These are phyloP conservation scores for Drosophila aldrichi DNA, from an alignment of 2,888 invertebrate species.

Conservation along the genomic window DNA sequence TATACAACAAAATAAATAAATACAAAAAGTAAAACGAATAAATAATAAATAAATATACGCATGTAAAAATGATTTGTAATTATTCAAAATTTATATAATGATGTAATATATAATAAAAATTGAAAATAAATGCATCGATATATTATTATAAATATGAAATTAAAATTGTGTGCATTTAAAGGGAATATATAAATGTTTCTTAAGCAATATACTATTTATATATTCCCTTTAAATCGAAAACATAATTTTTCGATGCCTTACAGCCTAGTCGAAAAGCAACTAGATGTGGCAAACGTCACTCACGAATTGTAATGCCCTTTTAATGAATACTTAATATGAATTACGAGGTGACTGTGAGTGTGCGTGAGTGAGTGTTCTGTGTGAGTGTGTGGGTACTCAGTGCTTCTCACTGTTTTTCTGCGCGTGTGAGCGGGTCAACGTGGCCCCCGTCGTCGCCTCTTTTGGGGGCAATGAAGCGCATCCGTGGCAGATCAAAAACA, in stretches of 20 bases:
- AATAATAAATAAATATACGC: no score
- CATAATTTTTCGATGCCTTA: not conserved
- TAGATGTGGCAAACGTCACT: constrained; percentile 7
- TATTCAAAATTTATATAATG: no score
- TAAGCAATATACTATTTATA: no score
- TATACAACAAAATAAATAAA: no score
- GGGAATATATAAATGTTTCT: not conserved
- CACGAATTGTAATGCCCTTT: constrained; percentile 16
- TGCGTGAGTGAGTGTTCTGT: constrained; percentile 3
- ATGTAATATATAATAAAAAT: no score
- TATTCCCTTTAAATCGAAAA: not conserved
- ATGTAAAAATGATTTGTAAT: no score
- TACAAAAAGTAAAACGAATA: no score
- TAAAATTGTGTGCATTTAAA: no score
- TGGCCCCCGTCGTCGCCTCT: constrained; percentile 31
- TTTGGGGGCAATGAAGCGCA: constrained; percentile 53
- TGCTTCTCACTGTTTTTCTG: not conserved
- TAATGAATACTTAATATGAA: constrained; percentile 42
- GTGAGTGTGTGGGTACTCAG: not conserved
- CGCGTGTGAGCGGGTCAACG: constrained; percentile 40
- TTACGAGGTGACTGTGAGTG: constrained; percentile 29
- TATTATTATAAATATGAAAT: no score
- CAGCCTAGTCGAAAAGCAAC: not conserved
- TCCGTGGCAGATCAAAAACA: constrained; percentile 75
- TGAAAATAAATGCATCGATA: no score